phyloP scores from a whole-genome alignment of 1,140 invertebrate species.

The Drosophila mojavensis region DNA sequence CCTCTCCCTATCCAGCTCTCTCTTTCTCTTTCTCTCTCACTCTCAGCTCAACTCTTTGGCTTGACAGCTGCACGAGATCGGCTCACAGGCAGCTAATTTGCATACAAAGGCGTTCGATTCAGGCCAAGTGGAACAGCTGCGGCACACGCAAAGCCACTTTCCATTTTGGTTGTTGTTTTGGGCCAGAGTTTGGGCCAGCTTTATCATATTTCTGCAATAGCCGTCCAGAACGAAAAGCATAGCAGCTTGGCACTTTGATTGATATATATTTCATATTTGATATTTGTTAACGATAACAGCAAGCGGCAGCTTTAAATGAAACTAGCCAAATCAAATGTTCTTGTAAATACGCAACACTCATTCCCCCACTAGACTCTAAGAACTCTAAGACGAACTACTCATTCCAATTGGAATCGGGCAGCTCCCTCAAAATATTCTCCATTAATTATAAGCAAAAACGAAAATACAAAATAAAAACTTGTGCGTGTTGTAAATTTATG shows the following conservation, averaged over 20 bases:
- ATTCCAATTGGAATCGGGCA: constrained; percentile 13
- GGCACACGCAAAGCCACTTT: constrained; percentile 28
- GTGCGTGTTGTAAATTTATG: constrained; percentile 72
- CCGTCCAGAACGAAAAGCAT: constrained; percentile 14
- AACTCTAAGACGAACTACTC: constrained; percentile 27
- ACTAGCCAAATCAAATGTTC: constrained; percentile 43
- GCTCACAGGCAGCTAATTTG: constrained; percentile 58
- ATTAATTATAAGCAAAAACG: constrained; percentile 57
- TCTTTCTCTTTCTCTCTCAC: neutral
- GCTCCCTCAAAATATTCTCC: constrained; percentile 57
- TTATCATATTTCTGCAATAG: constrained; percentile 28
- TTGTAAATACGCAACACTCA: constrained; percentile 47
- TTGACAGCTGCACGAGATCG: constrained; percentile 40
- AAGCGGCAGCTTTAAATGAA: constrained; percentile 15
- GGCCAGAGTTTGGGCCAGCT: constrained; percentile 2
- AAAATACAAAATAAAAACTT: constrained; percentile 33
- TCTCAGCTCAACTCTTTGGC: constrained; percentile 17
- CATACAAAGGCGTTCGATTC: constrained; percentile 75
- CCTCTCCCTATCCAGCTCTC: neutral
- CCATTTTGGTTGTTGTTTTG: constrained; percentile 2
- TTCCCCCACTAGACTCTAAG: constrained; percentile 35
- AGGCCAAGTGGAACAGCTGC: constrained; percentile 60
- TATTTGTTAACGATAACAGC: constrained; percentile 19
- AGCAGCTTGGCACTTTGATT: constrained; percentile 41
- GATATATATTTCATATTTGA: constrained; percentile 25